Percentiles rank a stretch among this genome's conserved stretches.
These are phyloP conservation scores for Danio tinwini DNA, from an alignment of 2,797 vertebrate genomes.

Conservation along the genomic window DNA sequence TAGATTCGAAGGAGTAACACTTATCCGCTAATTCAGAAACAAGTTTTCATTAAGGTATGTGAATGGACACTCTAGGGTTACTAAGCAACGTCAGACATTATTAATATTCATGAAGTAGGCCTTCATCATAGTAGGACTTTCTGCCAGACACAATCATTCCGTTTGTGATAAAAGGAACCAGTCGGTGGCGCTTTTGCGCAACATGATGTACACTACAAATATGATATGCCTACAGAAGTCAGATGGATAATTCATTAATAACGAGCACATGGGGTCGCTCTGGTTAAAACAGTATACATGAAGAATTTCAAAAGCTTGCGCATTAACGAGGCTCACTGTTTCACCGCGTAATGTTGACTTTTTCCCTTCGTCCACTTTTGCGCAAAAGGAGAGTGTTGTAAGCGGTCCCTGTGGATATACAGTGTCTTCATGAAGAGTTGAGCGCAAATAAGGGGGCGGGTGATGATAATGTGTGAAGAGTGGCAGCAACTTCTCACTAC, in stretches of 20 bases:
- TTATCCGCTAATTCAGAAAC: too few species aligned
- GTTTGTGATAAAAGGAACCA: constrained; percentile 34
- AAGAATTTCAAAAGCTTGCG: constrained; percentile 46
- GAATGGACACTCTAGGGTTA: constrained; percentile 12
- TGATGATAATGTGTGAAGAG: constrained; percentile 66
- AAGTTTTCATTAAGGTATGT: neutral
- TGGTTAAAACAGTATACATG: constrained; percentile 38
- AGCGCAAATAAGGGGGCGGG: constrained; percentile 64
- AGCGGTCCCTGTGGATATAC: constrained; percentile 69
- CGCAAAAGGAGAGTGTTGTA: constrained; percentile 64
- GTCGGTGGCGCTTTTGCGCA: constrained; percentile 45
- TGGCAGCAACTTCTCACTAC: constrained; percentile 71
- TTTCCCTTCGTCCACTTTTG: constrained; percentile 63
- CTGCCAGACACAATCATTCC: constrained; percentile 9
- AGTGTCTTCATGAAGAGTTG: constrained; percentile 72
- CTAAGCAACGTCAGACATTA: constrained; percentile 54
- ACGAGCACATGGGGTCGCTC: constrained; percentile 54
- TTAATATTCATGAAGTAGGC: constrained; percentile 13
- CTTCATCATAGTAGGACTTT: neutral
- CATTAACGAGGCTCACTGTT: constrained; percentile 40
- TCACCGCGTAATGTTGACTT: constrained; percentile 71
- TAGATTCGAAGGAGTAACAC: constrained; percentile 11
- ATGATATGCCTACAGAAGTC: constrained; percentile 31
- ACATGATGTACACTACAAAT: constrained; percentile 7
- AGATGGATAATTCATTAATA: constrained; percentile 47